Conservation (phyloP, 2,113 vertebrate species). For the Chloropsis hardwickii region DNA sequence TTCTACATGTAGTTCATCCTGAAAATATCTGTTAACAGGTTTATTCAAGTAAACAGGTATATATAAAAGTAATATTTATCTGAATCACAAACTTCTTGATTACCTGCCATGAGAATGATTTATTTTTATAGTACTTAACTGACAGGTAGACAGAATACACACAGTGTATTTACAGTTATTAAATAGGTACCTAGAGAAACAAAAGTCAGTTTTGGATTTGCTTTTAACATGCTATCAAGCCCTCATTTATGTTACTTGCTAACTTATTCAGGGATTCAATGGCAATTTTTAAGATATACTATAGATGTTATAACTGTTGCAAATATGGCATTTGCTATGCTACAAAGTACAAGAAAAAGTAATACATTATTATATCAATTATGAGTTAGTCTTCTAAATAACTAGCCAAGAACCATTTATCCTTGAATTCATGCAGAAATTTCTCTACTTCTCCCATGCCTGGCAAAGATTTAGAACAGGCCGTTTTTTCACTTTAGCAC, state of each 20-base stretch:
- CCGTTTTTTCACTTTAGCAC: not conserved
- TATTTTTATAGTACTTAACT: not conserved
- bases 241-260: not conserved
- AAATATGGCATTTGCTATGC: not conserved
- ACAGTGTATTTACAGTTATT: not conserved
- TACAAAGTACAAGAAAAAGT: not conserved
- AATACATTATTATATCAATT: not conserved
- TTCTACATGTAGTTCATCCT: not conserved
- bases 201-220: not conserved
- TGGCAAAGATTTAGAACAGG: not conserved
- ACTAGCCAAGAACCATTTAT: not conserved
- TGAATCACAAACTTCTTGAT: not conserved
- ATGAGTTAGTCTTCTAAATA: not conserved
- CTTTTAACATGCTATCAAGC: not conserved
- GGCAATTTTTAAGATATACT: not conserved
- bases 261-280: not conserved
- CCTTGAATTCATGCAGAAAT: not conserved
- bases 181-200: not conserved
- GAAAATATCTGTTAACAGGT: not conserved
- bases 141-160: not conserved
- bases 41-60: not conserved
- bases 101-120: not conserved
- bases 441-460: not conserved
- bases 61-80: not conserved
- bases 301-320: not conserved